Evolutionary conservation across 2,888 invertebrate genomes (phyloP).

Genomic region (Xylota sylvarum): DNA sequence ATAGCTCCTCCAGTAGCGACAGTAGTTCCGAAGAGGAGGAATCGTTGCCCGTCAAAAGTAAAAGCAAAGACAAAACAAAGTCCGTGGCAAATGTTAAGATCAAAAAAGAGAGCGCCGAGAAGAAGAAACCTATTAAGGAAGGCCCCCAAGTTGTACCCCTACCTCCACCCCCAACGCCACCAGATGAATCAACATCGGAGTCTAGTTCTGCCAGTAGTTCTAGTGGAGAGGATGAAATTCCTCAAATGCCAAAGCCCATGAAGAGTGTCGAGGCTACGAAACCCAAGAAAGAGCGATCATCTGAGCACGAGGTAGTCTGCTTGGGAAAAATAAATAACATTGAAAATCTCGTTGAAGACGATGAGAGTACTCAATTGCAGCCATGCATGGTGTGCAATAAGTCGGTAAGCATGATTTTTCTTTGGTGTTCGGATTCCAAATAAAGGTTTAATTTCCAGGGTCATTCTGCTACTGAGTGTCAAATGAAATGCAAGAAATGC

Average conservation of each 20-base stretch:
- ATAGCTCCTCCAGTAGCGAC: slow-evolving; percentile 19
- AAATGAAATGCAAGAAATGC: slow-evolving; percentile 83
- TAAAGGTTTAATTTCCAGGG: slow-evolving; percentile 38
- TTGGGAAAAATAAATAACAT: slow-evolving; percentile 80
- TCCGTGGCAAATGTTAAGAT: slow-evolving; percentile 20
- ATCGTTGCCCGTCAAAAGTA: slow-evolving; percentile 44
- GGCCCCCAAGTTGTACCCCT: neutral
- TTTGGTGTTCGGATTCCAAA: neutral
- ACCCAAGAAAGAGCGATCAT: slow-evolving; percentile 31
- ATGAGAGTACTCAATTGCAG: slow-evolving; percentile 66
- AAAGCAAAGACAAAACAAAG: slow-evolving; percentile 22
- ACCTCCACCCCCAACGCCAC: neutral
- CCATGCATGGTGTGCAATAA: slow-evolving; percentile 82
- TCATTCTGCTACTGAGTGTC: slow-evolving; percentile 80
- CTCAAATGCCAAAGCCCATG: slow-evolving; percentile 51
- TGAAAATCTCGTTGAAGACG: slow-evolving; percentile 80
- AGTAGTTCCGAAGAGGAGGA: slow-evolving; percentile 73
- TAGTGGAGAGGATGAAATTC: slow-evolving; percentile 36
- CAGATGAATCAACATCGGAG: slow-evolving; percentile 29
- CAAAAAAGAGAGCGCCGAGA: slow-evolving; percentile 11
- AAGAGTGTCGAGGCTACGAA: neutral
- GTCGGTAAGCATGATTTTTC: slow-evolving; percentile 77
- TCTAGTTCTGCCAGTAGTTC: slow-evolving; percentile 13
- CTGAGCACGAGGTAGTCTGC: slow-evolving; percentile 82
- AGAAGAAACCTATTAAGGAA: slow-evolving; percentile 3